Percentiles rank a stretch among this genome's conserved stretches.
These are phyloP conservation scores for Valencia hispanica DNA, from an alignment of 2,797 vertebrate species.

Conservation along the genomic window DNA sequence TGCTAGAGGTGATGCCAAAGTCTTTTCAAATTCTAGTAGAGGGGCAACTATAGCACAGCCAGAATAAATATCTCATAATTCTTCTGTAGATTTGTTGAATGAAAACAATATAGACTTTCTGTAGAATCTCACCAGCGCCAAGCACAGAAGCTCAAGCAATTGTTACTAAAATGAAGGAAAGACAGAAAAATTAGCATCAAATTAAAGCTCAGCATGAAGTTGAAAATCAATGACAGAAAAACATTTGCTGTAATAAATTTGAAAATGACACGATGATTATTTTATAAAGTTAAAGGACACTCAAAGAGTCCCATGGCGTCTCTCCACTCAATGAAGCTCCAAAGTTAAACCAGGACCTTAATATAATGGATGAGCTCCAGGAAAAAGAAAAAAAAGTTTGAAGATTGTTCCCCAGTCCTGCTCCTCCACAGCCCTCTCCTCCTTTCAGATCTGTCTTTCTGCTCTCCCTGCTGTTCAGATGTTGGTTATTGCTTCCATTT, in stretches of 20 bases:
- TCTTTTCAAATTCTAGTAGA: too few relatives aligned
- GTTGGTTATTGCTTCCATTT: not conserved
- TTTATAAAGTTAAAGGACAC: too few relatives aligned
- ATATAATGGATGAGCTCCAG: not conserved
- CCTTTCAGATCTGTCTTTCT: not conserved
- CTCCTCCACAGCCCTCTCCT: too few relatives aligned
- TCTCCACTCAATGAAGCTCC: accelerated
- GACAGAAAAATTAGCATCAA: not conserved
- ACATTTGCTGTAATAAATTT: too few relatives aligned
- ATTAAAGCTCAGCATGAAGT: not conserved
- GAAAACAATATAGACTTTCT: not conserved
- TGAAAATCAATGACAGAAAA: not conserved
- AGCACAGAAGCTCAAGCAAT: not conserved
- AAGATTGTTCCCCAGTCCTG: not conserved
- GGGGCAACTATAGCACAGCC: too few relatives aligned
- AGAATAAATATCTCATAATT: too few relatives aligned
- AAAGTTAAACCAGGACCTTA: too few relatives aligned
- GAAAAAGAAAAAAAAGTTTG: not conserved
- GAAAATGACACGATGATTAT: too few relatives aligned
- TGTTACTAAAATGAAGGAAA: not conserved
- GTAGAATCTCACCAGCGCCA: not conserved
- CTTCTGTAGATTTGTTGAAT: too few relatives aligned
- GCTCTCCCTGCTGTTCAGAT: not conserved
- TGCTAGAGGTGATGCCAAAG: too few relatives aligned
- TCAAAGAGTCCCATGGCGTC: slow-evolving; percentile 1